These are phyloP conservation scores for Philaenus spumarius DNA, from an alignment of 1,140 invertebrate genomes.

Conservation along the genomic window DNA sequence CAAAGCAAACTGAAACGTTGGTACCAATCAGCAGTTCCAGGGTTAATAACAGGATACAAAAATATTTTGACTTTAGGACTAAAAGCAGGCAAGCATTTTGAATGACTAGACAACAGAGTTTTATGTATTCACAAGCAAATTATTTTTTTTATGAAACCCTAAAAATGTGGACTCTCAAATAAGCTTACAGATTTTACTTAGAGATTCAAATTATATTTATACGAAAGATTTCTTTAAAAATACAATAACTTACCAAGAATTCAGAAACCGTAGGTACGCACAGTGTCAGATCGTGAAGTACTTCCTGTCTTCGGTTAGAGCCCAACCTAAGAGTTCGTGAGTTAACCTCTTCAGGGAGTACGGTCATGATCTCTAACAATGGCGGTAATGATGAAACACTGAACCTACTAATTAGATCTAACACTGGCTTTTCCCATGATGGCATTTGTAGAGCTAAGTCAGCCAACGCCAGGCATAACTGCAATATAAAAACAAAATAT, in stretches of 20 bases:
- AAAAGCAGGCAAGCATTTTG: too few species aligned
- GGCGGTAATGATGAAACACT: slow-evolving; percentile 61
- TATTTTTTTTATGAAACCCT: too few species aligned
- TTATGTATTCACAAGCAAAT: too few species aligned
- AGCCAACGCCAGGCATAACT: slow-evolving; percentile 84
- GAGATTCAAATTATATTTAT: not conserved
- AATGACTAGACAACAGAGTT: too few species aligned
- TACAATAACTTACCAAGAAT: slow-evolving; percentile 56
- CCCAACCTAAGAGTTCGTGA: slow-evolving; percentile 77
- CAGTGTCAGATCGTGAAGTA: slow-evolving; percentile 66
- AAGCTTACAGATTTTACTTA: not conserved
- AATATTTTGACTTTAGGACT: too few species aligned
- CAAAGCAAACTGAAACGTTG: too few species aligned
- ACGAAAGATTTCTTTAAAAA: not conserved
- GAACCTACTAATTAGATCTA: slow-evolving; percentile 71
- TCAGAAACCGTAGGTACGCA: slow-evolving; percentile 60
- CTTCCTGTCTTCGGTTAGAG: slow-evolving; percentile 78
- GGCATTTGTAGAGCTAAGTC: slow-evolving; percentile 93
- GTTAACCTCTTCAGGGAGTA: slow-evolving; percentile 94
- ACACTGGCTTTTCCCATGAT: slow-evolving; percentile 81
- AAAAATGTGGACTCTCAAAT: too few species aligned
- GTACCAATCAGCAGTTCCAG: too few species aligned
- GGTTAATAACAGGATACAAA: too few species aligned
- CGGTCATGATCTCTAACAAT: slow-evolving; percentile 84
- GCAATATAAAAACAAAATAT: too few species aligned